These are phyloP conservation scores for Zelostemma sp. DNA, from an alignment of 1,140 invertebrate species.

Conservation along the genomic window DNA sequence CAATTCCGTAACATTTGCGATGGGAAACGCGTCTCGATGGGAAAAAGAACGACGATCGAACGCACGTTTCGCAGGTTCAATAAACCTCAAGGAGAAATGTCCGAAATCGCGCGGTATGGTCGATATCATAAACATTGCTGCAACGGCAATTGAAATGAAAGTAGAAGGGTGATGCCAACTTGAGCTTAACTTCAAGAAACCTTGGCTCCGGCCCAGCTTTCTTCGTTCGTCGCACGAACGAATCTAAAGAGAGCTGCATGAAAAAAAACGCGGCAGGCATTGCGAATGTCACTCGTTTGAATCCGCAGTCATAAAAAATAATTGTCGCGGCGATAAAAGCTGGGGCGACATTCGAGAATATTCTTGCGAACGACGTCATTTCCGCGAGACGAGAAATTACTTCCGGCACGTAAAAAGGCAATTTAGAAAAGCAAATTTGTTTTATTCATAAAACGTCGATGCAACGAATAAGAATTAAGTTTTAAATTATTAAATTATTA, in stretches of 20 bases:
- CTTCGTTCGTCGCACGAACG: conserved; percentile 28
- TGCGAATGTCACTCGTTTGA: conserved; percentile 18
- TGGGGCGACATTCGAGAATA: background rate
- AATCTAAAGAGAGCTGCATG: conserved; percentile 16
- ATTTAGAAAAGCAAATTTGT: too few species aligned
- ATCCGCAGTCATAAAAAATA: conserved; percentile 15
- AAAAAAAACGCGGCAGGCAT: conserved; percentile 25
- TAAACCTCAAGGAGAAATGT: background rate
- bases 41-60: background rate
- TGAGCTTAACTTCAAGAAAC: conserved; percentile 25
- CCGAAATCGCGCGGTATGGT: background rate
- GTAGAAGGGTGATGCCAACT: conserved; percentile 27
- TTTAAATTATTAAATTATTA: too few species aligned
- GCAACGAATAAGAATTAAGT: too few species aligned
- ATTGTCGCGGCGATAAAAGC: conserved; percentile 3
- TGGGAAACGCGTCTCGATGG: too few species aligned
- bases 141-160: conserved; percentile 27
- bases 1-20: too few species aligned
- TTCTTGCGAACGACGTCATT: background rate
- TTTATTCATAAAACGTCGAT: too few species aligned
- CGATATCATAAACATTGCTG: background rate
- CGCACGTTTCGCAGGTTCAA: background rate
- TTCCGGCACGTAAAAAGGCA: too few species aligned
- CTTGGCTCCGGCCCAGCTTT: conserved; percentile 27
- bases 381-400: background rate